Conservation (phyloP, 2,797 vertebrate genomes). For the Poliocrania exsul region DNA sequence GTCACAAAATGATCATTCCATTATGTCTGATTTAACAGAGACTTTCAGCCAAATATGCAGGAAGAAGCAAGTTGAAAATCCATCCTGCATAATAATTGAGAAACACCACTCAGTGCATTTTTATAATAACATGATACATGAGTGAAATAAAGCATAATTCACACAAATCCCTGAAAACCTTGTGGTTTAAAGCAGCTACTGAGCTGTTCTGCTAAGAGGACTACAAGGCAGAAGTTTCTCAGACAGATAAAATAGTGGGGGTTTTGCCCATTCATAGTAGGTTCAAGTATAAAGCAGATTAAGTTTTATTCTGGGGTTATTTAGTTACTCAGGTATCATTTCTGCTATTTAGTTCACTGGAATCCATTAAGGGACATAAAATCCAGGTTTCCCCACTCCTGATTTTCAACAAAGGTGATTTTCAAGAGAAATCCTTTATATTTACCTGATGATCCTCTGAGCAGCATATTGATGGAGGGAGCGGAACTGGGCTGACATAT, state of each 20-base stretch:
- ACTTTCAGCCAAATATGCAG: background rate
- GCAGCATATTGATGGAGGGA: slow-evolving; percentile 97
- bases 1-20: background rate
- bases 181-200: background rate
- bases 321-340: background rate
- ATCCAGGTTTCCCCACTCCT: background rate
- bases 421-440: background rate
- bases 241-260: background rate
- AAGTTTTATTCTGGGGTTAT: background rate
- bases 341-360: background rate
- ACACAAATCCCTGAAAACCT: background rate
- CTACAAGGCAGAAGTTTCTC: background rate
- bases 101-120: background rate
- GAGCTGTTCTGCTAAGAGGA: background rate
- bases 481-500: slow-evolving; percentile 98
- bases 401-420: background rate
- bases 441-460: slow-evolving; percentile 97
- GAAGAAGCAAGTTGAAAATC: background rate
- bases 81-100: background rate
- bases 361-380: background rate
- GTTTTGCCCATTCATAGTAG: background rate
- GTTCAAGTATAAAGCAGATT: background rate
- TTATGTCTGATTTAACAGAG: background rate
- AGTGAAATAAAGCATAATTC: background rate
- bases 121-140: background rate